phyloP scores from a whole-genome alignment of 1,140 invertebrate species.

The Pissodes strobi region DNA sequence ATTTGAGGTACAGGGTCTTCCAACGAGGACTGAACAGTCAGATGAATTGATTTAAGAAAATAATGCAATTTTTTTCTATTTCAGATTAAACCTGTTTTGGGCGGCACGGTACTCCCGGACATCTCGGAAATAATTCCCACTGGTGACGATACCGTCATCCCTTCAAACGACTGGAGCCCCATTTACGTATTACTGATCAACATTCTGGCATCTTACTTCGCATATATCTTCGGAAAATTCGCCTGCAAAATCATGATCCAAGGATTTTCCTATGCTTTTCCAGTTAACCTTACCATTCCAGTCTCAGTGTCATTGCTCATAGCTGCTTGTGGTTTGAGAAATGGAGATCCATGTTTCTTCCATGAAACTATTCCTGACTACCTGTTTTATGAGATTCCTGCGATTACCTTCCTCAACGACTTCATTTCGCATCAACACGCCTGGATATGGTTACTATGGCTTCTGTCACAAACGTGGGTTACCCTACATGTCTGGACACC shows the following conservation, averaged over 20 bases:
- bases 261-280: constrained; percentile 94
- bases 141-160: constrained; percentile 71
- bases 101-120: constrained; percentile 68
- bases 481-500: constrained; percentile 96
- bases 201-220: constrained; percentile 80
- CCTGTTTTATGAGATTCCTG: constrained; percentile 87
- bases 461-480: constrained; percentile 95
- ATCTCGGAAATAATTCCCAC: constrained; percentile 72
- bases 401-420: constrained; percentile 78
- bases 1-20: too few species aligned
- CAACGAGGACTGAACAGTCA: too few species aligned
- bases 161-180: constrained; percentile 71
- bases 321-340: constrained; percentile 83
- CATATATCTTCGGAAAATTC: constrained; percentile 93
- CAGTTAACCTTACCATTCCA: constrained; percentile 89
- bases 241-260: constrained; percentile 96
- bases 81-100: constrained; percentile 62
- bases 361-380: constrained; percentile 83
- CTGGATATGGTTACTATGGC: constrained; percentile 91
- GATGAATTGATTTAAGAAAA: too few species aligned
- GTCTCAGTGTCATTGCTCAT: constrained; percentile 81
- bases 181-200: constrained; percentile 82
- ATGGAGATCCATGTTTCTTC: constrained; percentile 86
- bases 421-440: constrained; percentile 87
- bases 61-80: constrained; percentile 50